A percentile compares a stretch with the other conserved stretches of the same genome.
phyloP scores from a whole-genome alignment of 2,888 invertebrate genomes.

The Sylvicola cinctus region DNA sequence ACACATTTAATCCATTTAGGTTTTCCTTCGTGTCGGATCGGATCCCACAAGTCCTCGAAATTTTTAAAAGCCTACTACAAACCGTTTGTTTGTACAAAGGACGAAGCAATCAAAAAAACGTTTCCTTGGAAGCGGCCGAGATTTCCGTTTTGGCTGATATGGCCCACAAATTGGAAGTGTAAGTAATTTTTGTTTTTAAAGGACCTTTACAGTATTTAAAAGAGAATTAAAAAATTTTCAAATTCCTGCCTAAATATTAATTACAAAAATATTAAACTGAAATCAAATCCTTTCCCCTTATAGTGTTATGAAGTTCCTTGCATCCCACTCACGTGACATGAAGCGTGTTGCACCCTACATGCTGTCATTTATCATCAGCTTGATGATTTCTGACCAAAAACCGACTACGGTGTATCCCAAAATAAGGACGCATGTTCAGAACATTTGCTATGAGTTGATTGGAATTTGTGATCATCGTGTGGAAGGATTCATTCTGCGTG shows the following conservation, averaged over 20 bases:
- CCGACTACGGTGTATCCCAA: constrained; percentile 7
- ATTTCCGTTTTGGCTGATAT: constrained; percentile 17
- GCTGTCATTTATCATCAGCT: constrained; percentile 17
- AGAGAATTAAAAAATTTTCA: no score
- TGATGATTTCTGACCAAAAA: constrained; percentile 20
- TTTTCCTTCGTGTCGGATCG: constrained; percentile 16
- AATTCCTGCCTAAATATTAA: no score
- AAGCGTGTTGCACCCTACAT: constrained; percentile 23
- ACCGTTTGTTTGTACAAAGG: constrained; percentile 21
- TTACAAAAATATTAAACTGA: no score
- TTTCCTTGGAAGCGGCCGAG: constrained; percentile 14
- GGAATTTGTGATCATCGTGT: constrained; percentile 21
- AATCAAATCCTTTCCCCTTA: constrained; percentile 1
- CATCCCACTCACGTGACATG: constrained; percentile 14
- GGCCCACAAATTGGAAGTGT: constrained; percentile 17
- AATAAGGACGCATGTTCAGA: constrained; percentile 14
- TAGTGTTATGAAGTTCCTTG: constrained; percentile 15
- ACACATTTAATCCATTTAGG: no score
- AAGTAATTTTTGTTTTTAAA: constrained; percentile 3
- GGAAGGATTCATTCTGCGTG: constrained; percentile 19
- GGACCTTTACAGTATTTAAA: no score
- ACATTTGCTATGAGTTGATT: constrained; percentile 20
- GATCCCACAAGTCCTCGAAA: constrained; percentile 17
- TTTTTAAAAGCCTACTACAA: constrained; percentile 20
- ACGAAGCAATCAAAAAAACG: constrained; percentile 15